Evolutionary conservation across 2,797 vertebrate genomes (phyloP), one percentile per base, ranked within the genome.

Genomic region (Aythya fuligula): DNA sequence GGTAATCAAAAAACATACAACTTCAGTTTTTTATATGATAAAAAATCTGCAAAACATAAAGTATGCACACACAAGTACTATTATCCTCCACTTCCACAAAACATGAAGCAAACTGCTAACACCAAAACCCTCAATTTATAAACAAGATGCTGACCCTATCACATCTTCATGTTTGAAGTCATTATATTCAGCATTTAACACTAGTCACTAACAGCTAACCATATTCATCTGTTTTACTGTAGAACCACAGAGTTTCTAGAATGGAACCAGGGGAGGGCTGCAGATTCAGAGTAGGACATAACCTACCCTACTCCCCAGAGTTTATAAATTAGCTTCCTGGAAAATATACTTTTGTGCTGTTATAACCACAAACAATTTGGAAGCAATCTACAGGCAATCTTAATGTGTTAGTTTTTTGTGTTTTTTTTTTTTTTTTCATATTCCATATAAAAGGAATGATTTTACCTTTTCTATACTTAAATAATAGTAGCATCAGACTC

Each of bases 241-340:
- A 79, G 14, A 74, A 21, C 49, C 34, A 56, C 2, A 16, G 13
- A 66, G 27, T 14, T 81, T 75, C 32, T 41, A 38, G 4, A 17
- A 77, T 18, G 15, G 67, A 72, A 76, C 1, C 5, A 22, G 8
- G 1, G 0, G 0, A 85, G 20, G 19, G 47, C 56, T 78, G 41
- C 51, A 85, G 39, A 75, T 1, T 3, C 2, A 1, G 3, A n/a
- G 13, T 24, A 47, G 69, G 34, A 36, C 0, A 27, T 12, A 80
- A 28, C 13, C 58, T 21, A 34, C 22, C 32, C 34, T 21, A 16
- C 13, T 34, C 13, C 6, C 53, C 49, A 18, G 17, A 69, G 36
- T 13, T 53, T 51, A 87, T 20, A 27, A 28, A 45, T 16, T 3
- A 30, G 25, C 43, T 85, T 62, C 47, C 79, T 13, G 6, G n/a